A percentile compares a stretch with the other conserved stretches of the same genome.
phyloP scores from a whole-genome alignment of 2,797 vertebrate genomes.

The Labeo calbasu region DNA sequence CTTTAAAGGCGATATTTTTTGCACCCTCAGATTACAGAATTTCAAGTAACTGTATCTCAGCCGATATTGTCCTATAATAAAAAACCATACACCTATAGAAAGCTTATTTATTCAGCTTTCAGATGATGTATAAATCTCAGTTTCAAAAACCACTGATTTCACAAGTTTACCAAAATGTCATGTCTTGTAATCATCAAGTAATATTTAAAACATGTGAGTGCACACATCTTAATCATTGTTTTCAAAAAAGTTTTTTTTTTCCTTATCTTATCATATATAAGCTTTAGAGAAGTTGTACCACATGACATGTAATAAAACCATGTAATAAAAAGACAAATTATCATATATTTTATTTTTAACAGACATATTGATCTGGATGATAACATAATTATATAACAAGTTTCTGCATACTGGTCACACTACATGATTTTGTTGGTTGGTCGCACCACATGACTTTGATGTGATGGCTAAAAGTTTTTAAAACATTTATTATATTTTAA shows the following conservation, averaged over 20 bases:
- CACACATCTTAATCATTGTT: neutral
- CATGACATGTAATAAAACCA: neutral
- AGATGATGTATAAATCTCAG: too few species aligned
- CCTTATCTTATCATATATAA: neutral
- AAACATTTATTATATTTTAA: neutral
- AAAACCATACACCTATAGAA: too few species aligned
- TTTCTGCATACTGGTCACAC: neutral
- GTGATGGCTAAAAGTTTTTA: neutral
- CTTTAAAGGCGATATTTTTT: too few species aligned
- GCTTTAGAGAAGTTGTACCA: neutral
- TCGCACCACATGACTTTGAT: neutral
- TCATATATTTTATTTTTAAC: neutral
- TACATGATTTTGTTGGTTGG: neutral
- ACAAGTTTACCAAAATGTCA: neutral
- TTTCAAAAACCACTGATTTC: neutral
- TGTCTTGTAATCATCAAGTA: neutral
- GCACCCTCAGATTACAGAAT: too few species aligned
- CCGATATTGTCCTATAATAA: too few species aligned
- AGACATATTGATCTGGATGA: neutral
- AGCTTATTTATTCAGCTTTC: too few species aligned
- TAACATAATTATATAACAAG: neutral
- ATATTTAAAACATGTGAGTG: neutral
- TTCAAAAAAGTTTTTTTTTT: neutral
- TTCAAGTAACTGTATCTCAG: too few species aligned
- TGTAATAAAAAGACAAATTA: neutral